Conservation (phyloP, 2,113 vertebrate genomes). For the Clarias gariepinus region DNA sequence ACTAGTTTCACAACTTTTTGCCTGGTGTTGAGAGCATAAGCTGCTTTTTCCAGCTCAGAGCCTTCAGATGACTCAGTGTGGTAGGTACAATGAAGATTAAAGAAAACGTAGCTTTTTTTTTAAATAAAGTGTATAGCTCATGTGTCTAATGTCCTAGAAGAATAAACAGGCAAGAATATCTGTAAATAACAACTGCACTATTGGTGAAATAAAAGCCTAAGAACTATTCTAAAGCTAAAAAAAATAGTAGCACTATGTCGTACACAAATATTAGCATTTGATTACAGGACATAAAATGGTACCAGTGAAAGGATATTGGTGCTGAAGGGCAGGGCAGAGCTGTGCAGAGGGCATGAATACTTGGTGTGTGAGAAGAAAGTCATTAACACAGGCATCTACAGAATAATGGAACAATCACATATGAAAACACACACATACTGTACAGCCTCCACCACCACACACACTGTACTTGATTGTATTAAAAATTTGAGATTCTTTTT, state of each 20-base stretch:
- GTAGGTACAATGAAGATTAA: conserved; percentile 83
- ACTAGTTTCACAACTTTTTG: conserved; percentile 88
- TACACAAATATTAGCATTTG: neutral
- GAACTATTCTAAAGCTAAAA: neutral
- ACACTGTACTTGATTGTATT: neutral
- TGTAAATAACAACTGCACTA: neutral
- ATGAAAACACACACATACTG: neutral
- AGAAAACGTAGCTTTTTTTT: conserved; percentile 50
- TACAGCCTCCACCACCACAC: conserved; percentile 2
- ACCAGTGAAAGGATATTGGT: conserved; percentile 85
- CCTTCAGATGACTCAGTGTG: conserved; percentile 79
- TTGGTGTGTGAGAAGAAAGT: conserved; percentile 89
- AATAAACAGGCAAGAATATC: neutral
- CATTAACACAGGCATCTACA: conserved; percentile 82
- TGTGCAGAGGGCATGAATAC: conserved; percentile 90
- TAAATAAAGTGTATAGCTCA: neutral
- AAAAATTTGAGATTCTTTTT: neutral
- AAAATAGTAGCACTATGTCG: neutral
- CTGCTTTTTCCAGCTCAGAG: conserved; percentile 81
- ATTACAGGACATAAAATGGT: neutral
- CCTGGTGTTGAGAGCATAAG: conserved; percentile 80
- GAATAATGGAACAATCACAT: conserved; percentile 43
- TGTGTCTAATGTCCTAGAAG: neutral
- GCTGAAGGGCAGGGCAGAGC: conserved; percentile 83
- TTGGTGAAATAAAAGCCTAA: neutral